Percentiles rank a stretch among this genome's conserved stretches.
Evolutionary conservation across 1,140 invertebrate species (phyloP).

Genomic region (Drosophila nigrodunni): DNA sequence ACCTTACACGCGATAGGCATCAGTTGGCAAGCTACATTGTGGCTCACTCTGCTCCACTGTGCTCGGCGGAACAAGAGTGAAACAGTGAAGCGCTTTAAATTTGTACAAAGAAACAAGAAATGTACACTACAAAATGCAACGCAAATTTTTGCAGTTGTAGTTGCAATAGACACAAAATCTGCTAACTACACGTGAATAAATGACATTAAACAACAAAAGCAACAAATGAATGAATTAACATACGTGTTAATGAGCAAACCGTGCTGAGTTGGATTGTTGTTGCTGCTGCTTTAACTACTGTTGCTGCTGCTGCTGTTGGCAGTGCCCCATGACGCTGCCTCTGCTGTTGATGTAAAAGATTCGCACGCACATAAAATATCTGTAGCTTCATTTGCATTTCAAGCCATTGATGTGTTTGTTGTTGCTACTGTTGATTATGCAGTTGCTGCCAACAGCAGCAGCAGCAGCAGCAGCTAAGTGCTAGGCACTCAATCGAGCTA

Average conservation of each 20-base stretch:
- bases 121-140: conserved; percentile 55
- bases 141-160: conserved; percentile 24
- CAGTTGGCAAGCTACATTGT: conserved; percentile 9
- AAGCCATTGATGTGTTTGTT: conserved; percentile 9
- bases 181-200: conserved; percentile 46
- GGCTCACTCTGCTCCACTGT: conserved; percentile 48
- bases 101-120: conserved; percentile 15
- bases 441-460: not conserved
- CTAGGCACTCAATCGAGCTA: conserved; percentile 8
- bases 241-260: conserved; percentile 69
- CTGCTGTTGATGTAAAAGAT: conserved; percentile 33
- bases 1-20: conserved; percentile 38
- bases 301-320: conserved; percentile 1
- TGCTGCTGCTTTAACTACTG: not conserved
- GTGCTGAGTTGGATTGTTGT: conserved; percentile 3
- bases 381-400: conserved; percentile 55
- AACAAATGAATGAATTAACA: conserved; percentile 59
- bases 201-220: conserved; percentile 34
- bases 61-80: conserved; percentile 50
- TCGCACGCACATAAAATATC: conserved; percentile 68
- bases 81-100: conserved; percentile 28
- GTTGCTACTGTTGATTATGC: conserved; percentile 3
- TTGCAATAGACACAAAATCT: conserved; percentile 27
- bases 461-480: not conserved
- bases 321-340: conserved; percentile 1